A percentile compares a stretch with the other conserved stretches of the same genome.
Evolutionary conservation across 2,797 vertebrate genomes (phyloP).

Genomic region (Chanos chanos): DNA sequence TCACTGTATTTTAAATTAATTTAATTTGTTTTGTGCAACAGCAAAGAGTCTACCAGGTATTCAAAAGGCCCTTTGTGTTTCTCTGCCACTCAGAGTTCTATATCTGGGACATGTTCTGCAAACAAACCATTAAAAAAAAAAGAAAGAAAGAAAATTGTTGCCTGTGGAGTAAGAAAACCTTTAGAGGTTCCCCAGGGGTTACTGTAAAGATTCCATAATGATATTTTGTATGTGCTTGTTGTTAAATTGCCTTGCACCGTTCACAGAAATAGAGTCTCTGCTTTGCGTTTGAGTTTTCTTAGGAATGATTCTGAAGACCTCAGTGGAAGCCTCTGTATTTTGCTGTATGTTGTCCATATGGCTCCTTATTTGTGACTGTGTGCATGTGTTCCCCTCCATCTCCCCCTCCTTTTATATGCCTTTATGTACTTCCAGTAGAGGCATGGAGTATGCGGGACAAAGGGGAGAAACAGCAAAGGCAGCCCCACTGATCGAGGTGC

Average conservation of each 20-base stretch:
- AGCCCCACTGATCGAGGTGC: constrained; percentile 37
- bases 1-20: too few relatives aligned
- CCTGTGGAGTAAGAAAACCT: too few relatives aligned
- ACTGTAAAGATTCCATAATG: background rate
- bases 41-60: too few relatives aligned
- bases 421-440: constrained; percentile 15
- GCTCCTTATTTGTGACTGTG: constrained; percentile 9
- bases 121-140: too few relatives aligned
- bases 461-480: constrained; percentile 30
- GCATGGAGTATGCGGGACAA: constrained; percentile 34
- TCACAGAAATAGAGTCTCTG: background rate
- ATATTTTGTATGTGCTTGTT: constrained; percentile 1
- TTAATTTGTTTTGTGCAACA: too few relatives aligned
- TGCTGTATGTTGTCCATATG: constrained; percentile 1
- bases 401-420: constrained; percentile 20
- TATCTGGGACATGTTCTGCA: too few relatives aligned
- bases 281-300: too few relatives aligned
- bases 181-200: constrained; percentile 2
- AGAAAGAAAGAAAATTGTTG: constrained; percentile 3
- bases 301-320: constrained; percentile 1
- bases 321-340: background rate
- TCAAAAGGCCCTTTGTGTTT: too few relatives aligned
- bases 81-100: too few relatives aligned
- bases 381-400: constrained; percentile 9
- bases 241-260: background rate